A percentile compares a stretch with the other conserved stretches of the same genome.
Conservation (phyloP, 2,113 vertebrate species). For the Eolophus roseicapilla region DNA sequence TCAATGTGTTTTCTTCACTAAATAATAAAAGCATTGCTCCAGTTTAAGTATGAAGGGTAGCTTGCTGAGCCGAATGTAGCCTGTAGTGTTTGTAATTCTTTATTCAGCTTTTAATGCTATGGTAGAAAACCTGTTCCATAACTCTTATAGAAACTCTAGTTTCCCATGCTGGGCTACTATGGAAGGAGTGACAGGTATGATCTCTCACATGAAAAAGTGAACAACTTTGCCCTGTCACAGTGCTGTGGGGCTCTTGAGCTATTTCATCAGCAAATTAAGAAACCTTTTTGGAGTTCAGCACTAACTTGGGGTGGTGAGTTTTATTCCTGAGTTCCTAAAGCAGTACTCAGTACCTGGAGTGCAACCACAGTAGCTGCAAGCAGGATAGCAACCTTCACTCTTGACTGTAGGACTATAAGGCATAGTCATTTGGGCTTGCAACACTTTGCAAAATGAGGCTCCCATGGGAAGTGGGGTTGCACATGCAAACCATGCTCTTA, state of each 20-base stretch:
- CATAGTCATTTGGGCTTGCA: not conserved
- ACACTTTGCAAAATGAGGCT: not conserved
- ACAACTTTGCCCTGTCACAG: not conserved
- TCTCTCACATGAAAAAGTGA: not conserved
- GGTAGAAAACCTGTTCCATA: not conserved
- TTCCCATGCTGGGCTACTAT: not conserved
- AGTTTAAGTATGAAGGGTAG: not conserved
- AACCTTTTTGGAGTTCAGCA: not conserved
- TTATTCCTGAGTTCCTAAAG: not conserved
- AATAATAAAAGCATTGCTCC: not conserved
- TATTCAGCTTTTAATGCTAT: not conserved
- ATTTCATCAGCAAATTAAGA: not conserved
- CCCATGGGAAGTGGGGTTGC: not conserved
- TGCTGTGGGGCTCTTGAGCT: not conserved
- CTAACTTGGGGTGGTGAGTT: not conserved
- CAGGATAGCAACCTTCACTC: not conserved
- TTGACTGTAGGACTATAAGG: not conserved
- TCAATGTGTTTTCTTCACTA: not conserved
- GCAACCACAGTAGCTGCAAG: not conserved
- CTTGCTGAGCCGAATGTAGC: not conserved
- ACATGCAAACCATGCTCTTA: not conserved
- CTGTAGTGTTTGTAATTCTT: not conserved
- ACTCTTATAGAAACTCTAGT: not conserved
- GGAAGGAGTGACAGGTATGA: not conserved
- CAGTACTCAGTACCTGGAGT: not conserved